phyloP scores from a whole-genome alignment of 2,888 invertebrate species.

The Apotomis capreana region DNA sequence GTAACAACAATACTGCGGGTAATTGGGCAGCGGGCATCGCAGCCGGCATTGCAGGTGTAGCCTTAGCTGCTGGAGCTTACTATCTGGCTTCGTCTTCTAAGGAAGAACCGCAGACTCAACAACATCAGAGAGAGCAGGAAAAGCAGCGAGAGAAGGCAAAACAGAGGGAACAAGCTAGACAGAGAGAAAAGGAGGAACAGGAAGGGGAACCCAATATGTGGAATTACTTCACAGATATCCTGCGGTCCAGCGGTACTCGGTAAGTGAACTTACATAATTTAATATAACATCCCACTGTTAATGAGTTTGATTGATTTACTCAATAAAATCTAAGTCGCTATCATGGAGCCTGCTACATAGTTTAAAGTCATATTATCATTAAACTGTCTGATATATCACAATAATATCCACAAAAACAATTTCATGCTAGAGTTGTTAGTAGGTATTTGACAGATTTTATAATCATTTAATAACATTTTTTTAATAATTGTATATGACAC shows the following conservation, averaged over 20 bases:
- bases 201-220: neutral
- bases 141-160: conserved; percentile 8
- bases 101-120: neutral
- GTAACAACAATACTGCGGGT: neutral
- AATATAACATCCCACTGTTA: neutral
- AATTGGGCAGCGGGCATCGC: conserved; percentile 37
- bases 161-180: neutral
- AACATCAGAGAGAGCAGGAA: neutral
- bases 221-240: conserved; percentile 15
- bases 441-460: no score
- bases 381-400: no score
- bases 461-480: no score
- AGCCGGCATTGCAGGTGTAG: conserved; percentile 20
- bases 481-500: no score
- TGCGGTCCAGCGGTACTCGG: neutral
- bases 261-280: neutral
- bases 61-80: conserved; percentile 39
- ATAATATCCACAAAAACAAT: no score
- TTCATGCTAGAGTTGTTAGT: no score
- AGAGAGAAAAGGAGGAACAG: neutral
- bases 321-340: no score
- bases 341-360: no score
- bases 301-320: neutral
- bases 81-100: conserved; percentile 12
- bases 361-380: no score